Percentiles rank a stretch among this genome's conserved stretches.
Evolutionary conservation across 2,113 vertebrate species (phyloP).

Genomic region (Anarrhichthys ocellatus): DNA sequence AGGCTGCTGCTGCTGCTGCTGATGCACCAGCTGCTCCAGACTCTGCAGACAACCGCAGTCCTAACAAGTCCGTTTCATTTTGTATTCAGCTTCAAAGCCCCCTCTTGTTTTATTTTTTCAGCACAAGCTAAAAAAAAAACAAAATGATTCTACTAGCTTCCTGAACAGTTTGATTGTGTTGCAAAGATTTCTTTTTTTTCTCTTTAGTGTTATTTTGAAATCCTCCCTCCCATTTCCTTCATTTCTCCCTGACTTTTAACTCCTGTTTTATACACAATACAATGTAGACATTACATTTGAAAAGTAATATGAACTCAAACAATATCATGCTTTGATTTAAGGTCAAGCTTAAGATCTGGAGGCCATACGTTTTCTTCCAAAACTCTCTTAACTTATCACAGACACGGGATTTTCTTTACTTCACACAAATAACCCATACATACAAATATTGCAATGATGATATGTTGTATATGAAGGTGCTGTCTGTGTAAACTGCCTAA

Average conservation of each 20-base stretch:
- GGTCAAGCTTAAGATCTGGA: neutral
- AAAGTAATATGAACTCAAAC: neutral
- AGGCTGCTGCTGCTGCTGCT: neutral
- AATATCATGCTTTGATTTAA: neutral
- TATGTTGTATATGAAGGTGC: neutral
- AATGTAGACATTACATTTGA: neutral
- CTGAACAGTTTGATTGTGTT: neutral
- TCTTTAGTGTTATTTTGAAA: neutral
- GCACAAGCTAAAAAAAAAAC: neutral
- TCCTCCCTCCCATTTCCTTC: neutral
- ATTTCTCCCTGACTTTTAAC: neutral
- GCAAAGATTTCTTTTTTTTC: neutral
- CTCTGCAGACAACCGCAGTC: slow-evolving; percentile 8
- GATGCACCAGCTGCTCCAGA: neutral
- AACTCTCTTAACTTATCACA: neutral
- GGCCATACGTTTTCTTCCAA: neutral
- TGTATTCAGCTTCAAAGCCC: slow-evolving; percentile 14
- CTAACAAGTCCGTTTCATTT: slow-evolving; percentile 15
- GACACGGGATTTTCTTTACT: neutral
- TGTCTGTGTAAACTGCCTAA: neutral
- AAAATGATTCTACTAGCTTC: neutral
- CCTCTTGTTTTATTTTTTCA: neutral
- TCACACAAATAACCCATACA: neutral
- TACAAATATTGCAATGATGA: neutral
- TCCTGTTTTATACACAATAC: neutral